Conservation (phyloP, 2,797 vertebrate genomes). For the Nyctalus aviator region DNA sequence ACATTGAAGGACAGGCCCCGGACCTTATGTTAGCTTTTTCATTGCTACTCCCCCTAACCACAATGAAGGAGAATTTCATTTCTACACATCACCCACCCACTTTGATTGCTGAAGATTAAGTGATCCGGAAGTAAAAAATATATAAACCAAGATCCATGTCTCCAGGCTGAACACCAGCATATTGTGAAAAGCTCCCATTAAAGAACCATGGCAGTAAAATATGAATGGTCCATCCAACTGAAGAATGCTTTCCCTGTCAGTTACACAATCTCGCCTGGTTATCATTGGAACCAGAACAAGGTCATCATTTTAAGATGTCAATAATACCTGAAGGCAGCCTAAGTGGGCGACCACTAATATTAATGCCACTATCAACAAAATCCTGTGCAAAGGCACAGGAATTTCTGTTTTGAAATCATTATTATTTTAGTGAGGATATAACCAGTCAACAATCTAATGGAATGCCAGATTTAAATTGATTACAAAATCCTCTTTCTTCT, state of each 20-base stretch:
- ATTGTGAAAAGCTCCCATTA: conserved; percentile 51
- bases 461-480: conserved; percentile 24
- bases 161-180: background rate
- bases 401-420: conserved; percentile 10
- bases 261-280: background rate
- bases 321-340: background rate
- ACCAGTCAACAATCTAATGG: background rate
- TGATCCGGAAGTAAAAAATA: background rate
- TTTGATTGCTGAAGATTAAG: conserved; percentile 64
- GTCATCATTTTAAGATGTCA: background rate
- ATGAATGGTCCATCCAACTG: background rate
- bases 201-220: background rate
- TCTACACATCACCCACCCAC: conserved; percentile 40
- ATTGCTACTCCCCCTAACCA: background rate
- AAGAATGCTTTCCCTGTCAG: background rate
- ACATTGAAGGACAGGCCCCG: background rate
- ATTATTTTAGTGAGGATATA: conserved; percentile 7
- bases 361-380: background rate
- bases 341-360: background rate
- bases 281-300: background rate
- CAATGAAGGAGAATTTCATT: conserved; percentile 42
- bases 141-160: background rate
- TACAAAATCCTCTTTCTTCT: background rate
- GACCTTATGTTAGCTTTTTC: background rate
- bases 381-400: background rate